These are phyloP conservation scores for Phalacrocorax brasilianus DNA, from an alignment of 2,113 vertebrate genomes.

Conservation along the genomic window DNA sequence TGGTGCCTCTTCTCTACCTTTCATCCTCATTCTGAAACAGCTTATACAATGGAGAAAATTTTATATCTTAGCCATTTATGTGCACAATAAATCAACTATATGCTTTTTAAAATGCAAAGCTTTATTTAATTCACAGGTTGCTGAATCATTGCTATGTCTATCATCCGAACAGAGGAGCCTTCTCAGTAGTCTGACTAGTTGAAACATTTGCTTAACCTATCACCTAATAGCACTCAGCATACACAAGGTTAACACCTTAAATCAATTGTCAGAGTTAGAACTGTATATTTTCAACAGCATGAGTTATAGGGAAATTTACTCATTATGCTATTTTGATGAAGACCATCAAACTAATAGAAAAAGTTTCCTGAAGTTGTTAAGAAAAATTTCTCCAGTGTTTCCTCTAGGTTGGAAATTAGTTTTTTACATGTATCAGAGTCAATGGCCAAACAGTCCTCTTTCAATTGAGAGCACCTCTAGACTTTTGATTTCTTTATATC, in stretches of 20 bases:
- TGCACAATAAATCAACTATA: neutral
- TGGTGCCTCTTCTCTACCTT: neutral
- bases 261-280: neutral
- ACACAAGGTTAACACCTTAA: neutral
- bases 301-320: neutral
- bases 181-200: neutral
- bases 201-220: neutral
- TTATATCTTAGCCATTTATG: neutral
- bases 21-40: neutral
- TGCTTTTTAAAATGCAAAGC: neutral
- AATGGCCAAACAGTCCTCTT: neutral
- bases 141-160: neutral
- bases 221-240: neutral
- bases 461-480: neutral
- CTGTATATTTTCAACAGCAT: neutral
- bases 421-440: neutral
- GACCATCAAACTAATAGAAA: neutral
- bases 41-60: neutral
- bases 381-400: neutral
- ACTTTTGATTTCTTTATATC: neutral
- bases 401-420: neutral
- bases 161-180: neutral
- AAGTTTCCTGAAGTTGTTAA: neutral
- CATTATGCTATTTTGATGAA: neutral
- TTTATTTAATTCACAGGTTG: neutral